Conservation (phyloP, 1,140 invertebrate genomes). For the Melitaea cinxia region DNA sequence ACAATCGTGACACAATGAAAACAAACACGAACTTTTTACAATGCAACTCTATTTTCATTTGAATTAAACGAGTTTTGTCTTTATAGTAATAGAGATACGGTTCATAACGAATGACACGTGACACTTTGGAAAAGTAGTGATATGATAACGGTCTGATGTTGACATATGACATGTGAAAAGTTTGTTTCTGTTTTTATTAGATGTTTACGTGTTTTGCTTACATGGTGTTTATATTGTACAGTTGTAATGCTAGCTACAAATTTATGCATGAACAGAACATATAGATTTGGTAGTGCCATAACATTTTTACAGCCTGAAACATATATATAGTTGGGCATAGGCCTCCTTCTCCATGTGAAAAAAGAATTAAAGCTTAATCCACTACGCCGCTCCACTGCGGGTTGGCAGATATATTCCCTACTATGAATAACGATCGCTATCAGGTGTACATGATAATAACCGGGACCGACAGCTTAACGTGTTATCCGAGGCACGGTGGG, state of each 20-base stretch:
- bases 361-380: too few relatives aligned
- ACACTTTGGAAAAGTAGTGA: slow-evolving; percentile 11
- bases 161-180: slow-evolving; percentile 32
- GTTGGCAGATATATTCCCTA: too few relatives aligned
- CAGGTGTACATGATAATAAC: too few relatives aligned
- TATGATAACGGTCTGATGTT: slow-evolving; percentile 38
- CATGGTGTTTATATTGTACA: slow-evolving; percentile 8
- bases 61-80: not conserved
- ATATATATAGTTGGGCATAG: too few relatives aligned
- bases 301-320: too few relatives aligned
- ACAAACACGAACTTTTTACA: not conserved
- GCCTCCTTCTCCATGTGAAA: too few relatives aligned
- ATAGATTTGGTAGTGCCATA: not conserved
- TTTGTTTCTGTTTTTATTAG: slow-evolving; percentile 43
- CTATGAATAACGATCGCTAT: too few relatives aligned
- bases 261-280: not conserved
- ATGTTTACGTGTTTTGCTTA: slow-evolving; percentile 13
- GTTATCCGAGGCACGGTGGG: too few relatives aligned
- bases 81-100: not conserved
- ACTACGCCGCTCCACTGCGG: too few relatives aligned
- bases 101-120: not conserved
- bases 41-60: not conserved
- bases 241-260: slow-evolving; percentile 1
- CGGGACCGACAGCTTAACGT: too few relatives aligned
- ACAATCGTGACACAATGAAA: slow-evolving; percentile 5